Evolutionary conservation across 2,113 vertebrate species (phyloP), one percentile per base, ranked within the genome.

Genomic region (Echinops telfairi): DNA sequence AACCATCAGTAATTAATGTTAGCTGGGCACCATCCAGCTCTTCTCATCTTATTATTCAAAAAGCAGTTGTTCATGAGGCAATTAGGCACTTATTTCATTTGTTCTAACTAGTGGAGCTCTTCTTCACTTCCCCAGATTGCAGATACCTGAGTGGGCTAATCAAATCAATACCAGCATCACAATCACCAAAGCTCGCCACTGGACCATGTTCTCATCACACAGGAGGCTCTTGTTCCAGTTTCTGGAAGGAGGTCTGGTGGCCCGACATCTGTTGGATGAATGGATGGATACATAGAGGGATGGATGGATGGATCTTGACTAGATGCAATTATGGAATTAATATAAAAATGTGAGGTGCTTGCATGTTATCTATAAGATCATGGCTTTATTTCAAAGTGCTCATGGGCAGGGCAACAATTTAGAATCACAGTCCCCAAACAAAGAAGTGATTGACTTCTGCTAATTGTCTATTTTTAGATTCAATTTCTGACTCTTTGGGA

Each of bases 391-490:
- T 75, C 43, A 31, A 53, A 58, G 36, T 10, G 40, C 16, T 60
- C 33, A 36, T 0, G 1, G 7, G 3, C 0, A 0, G 3, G 29
- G 20, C 0, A 6, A 38, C 3, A 9, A 6, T 3, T 47, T 25
- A 17, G 73, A 33, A 25, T 6, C 2, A 0, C 31, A 1, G 2
- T 7, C 25, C 81, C 4, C 58, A 38, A 70, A 14, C 20, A 0
- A 19, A 36, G 11, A 20, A 70, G 16, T 5, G 27, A 4, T 47
- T 2, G 15, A 1, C 23, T 10, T 88, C 38, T 47, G 31, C 2
- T 10, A 12, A 5, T 19, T 1, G 4, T 23, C 22, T 11, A 33
- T 62, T 6, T 36, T 15, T 17, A 14, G 33, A 36, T 7, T 27
- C 43, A 1, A 6, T 31, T 23, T 3, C 15, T 23, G 19, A 11